phyloP scores from a whole-genome alignment of 2,113 vertebrate species.

The Sinocyclocheilus rhinocerous region DNA sequence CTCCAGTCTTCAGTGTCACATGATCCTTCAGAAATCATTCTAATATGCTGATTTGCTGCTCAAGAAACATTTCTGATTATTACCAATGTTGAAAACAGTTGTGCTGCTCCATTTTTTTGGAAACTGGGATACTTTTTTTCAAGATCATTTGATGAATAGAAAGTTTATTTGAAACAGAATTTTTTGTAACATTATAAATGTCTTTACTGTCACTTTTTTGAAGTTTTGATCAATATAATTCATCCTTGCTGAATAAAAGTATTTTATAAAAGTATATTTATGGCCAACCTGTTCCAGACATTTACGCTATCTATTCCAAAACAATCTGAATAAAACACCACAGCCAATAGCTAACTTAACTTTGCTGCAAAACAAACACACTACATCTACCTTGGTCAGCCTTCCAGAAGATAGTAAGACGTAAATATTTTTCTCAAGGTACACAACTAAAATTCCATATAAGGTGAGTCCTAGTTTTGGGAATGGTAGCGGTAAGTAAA shows the following conservation, averaged over 20 bases:
- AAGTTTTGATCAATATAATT: too few relatives aligned
- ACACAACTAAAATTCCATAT: not conserved
- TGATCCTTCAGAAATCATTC: too few relatives aligned
- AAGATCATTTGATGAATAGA: too few relatives aligned
- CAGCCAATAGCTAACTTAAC: not conserved
- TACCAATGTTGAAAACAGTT: too few relatives aligned
- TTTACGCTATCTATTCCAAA: not conserved
- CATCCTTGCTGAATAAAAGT: not conserved
- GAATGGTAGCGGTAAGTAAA: conserved; percentile 31
- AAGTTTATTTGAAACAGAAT: too few relatives aligned
- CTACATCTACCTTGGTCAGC: not conserved
- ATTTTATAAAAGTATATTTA: not conserved
- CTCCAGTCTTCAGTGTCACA: too few relatives aligned
- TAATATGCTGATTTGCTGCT: too few relatives aligned
- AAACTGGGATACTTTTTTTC: not conserved
- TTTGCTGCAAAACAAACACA: not conserved
- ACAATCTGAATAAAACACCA: not conserved
- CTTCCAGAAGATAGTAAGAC: not conserved
- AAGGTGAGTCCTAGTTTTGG: conserved; percentile 14
- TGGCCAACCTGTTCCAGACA: not conserved
- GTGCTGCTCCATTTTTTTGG: not conserved
- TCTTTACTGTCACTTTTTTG: not conserved
- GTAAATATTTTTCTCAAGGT: not conserved
- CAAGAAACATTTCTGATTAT: too few relatives aligned
- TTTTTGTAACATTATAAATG: not conserved